phyloP scores from a whole-genome alignment of 1,140 invertebrate genomes.

The Brachionus calyciflorus region DNA sequence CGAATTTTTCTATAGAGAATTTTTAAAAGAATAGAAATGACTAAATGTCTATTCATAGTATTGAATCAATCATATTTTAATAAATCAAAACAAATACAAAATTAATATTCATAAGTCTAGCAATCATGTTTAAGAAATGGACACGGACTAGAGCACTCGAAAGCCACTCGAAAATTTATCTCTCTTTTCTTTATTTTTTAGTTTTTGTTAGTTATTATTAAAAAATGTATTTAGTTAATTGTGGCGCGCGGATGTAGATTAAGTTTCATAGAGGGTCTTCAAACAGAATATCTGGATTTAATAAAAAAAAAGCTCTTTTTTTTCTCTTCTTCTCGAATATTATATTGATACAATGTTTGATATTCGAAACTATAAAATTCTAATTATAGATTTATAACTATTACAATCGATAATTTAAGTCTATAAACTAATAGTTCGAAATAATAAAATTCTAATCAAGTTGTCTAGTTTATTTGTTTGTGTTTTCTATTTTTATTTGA shows the following conservation, averaged over 20 bases:
- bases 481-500: not conserved
- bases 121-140: conserved; percentile 16
- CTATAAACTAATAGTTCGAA: conserved; percentile 33
- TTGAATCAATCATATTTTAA: not conserved
- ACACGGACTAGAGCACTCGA: not conserved
- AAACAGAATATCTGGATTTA: too few relatives aligned
- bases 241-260: not conserved
- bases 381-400: conserved; percentile 27
- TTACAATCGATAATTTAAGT: conserved; percentile 33
- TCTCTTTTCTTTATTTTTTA: too few relatives aligned
- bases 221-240: conserved; percentile 9
- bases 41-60: too few relatives aligned
- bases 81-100: conserved; percentile 12
- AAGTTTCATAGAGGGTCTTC: not conserved
- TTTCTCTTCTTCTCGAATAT: not conserved
- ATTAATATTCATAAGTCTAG: conserved; percentile 24
- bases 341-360: not conserved
- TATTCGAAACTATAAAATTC: conserved; percentile 9
- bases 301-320: not conserved
- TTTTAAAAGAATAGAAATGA: not conserved
- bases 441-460: not conserved
- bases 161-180: not conserved
- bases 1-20: not conserved
- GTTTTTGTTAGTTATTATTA: too few relatives aligned
- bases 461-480: not conserved